A percentile compares a stretch with the other conserved stretches of the same genome.
These are phyloP conservation scores for Eurytoma adleriae DNA, from an alignment of 2,888 invertebrate species.

Conservation along the genomic window DNA sequence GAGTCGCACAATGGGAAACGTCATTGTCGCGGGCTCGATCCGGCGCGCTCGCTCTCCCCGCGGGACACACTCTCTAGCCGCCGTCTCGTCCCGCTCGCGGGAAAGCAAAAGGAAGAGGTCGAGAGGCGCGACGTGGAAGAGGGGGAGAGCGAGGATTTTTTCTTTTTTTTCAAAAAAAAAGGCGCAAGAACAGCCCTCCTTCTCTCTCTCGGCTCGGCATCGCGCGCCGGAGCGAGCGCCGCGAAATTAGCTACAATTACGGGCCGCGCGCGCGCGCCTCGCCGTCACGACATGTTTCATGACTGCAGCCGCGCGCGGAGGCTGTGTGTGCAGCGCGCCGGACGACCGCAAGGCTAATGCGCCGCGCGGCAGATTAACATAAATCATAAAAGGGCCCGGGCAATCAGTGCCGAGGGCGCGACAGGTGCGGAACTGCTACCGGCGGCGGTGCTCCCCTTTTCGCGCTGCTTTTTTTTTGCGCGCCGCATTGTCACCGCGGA, in stretches of 20 bases:
- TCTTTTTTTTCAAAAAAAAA: not conserved
- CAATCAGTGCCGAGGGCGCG: constrained; percentile 28
- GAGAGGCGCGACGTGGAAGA: too few relatives aligned
- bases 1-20: too few relatives aligned
- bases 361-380: constrained; percentile 43
- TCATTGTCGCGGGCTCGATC: too few relatives aligned
- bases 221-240: constrained; percentile 38
- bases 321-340: not conserved
- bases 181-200: not conserved
- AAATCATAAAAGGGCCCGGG: constrained; percentile 42
- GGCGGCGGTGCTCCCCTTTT: not conserved
- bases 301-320: not conserved
- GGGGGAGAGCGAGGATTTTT: too few relatives aligned
- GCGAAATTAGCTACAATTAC: constrained; percentile 52
- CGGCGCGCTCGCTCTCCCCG: not conserved
- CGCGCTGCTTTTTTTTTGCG: constrained; percentile 13
- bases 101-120: not conserved
- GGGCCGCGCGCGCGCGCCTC: constrained; percentile 4
- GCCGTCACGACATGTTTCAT: constrained; percentile 47
- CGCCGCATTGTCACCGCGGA: too few relatives aligned
- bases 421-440: constrained; percentile 40
- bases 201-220: constrained; percentile 21
- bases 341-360: constrained; percentile 28
- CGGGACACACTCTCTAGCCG: not conserved
- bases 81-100: not conserved